Evolutionary conservation across 2,797 vertebrate genomes (phyloP).

Genomic region (Parotocinclus haroldoi): DNA sequence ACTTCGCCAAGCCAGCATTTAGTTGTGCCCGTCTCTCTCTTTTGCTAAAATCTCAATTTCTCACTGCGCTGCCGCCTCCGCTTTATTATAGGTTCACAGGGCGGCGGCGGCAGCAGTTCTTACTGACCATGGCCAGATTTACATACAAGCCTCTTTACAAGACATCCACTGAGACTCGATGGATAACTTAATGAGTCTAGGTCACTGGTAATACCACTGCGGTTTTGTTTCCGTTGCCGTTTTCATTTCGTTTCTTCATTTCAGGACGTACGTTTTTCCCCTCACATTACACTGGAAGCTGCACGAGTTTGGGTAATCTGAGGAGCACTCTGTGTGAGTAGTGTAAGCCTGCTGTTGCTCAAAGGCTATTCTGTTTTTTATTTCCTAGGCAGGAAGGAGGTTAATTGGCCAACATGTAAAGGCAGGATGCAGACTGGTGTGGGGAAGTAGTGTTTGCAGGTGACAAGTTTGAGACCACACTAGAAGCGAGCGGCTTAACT

Average conservation of each 20-base stretch:
- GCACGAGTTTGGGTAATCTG: not conserved
- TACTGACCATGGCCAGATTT: constrained; percentile 70
- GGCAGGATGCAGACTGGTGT: constrained; percentile 66
- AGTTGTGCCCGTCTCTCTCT: constrained; percentile 63
- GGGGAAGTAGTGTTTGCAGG: constrained; percentile 59
- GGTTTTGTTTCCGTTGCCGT: constrained; percentile 13
- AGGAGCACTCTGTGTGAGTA: constrained; percentile 1
- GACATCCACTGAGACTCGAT: constrained; percentile 59
- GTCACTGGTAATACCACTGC: constrained; percentile 33
- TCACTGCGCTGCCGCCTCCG: constrained; percentile 66
- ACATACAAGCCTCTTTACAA: constrained; percentile 65
- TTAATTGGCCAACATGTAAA: constrained; percentile 57
- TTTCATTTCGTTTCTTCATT: constrained; percentile 9
- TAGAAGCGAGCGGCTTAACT: constrained; percentile 38
- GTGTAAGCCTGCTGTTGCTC: constrained; percentile 26
- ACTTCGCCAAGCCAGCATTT: constrained; percentile 64
- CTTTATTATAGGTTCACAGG: constrained; percentile 67
- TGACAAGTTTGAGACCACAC: constrained; percentile 41
- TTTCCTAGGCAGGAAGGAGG: constrained; percentile 60
- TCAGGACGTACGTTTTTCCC: not conserved
- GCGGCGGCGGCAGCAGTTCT: constrained; percentile 40
- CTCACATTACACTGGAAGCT: constrained; percentile 29
- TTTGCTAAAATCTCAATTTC: constrained; percentile 72
- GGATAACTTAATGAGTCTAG: constrained; percentile 47
- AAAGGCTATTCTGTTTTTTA: constrained; percentile 12